phyloP scores from a whole-genome alignment of 2,888 invertebrate species.

The Chorisops tibialis region DNA sequence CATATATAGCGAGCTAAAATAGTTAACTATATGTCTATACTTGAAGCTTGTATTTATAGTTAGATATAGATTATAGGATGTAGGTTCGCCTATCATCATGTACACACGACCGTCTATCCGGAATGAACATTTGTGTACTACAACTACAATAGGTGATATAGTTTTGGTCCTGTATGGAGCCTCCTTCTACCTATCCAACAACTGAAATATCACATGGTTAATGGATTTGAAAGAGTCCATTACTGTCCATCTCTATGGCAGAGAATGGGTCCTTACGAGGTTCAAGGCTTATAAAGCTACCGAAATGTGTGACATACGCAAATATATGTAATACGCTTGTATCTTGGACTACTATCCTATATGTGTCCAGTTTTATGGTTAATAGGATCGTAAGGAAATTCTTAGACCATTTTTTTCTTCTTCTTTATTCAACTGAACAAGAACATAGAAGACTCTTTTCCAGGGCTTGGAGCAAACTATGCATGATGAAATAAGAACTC shows the following conservation, averaged over 20 bases:
- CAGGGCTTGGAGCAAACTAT: no score
- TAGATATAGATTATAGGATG: neutral
- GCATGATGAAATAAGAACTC: no score
- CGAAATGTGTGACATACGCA: conserved; percentile 12
- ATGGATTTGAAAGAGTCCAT: conserved; percentile 23
- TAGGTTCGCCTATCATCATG: neutral
- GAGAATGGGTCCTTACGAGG: neutral
- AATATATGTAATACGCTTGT: neutral
- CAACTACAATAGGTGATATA: neutral
- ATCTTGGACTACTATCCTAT: neutral
- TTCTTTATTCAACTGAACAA: neutral
- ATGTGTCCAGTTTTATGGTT: conserved; percentile 12
- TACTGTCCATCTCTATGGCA: neutral
- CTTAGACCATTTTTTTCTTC: neutral
- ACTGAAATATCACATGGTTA: conserved; percentile 20
- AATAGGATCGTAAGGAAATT: neutral
- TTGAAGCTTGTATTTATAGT: no score
- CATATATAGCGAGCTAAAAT: no score
- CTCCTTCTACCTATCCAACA: neutral
- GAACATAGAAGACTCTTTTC: no score
- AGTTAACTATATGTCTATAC: no score
- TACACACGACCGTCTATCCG: neutral
- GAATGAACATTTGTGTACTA: neutral
- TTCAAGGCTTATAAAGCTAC: neutral
- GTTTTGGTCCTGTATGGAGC: neutral